Base-by-base conservation (phyloP, 2,888 invertebrate species). In the Criorhina ranunculi region DNA sequence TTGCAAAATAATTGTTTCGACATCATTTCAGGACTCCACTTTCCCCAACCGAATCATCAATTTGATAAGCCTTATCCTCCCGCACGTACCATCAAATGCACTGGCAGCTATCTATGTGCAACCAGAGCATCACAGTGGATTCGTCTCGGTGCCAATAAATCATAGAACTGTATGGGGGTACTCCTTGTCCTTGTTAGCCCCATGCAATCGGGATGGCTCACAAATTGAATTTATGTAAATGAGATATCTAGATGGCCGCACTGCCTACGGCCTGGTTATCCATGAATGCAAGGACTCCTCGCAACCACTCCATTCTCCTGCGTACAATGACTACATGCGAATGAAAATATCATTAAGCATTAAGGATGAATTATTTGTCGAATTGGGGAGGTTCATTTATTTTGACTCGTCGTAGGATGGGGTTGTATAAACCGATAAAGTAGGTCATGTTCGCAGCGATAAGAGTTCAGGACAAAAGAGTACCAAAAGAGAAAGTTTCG, bases 361-460 rank as follows among this genome's bases (percentile, higher is more conserved):
- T 89, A 87, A 88, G 87, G 86, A 88, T 88, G 88, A 90, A 88
- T 87, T 88, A 89, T 89, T 87, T 31, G 55, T 42, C 62, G 37
- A 44, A 55, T 70, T 33, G 9, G 66, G 46, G n/a, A 17, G 33
- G n/a, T 77, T 60, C 60, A 60, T 69, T 69, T 59, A 35, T 69
- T 9, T 53, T 35, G 29, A 42, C 70, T 29, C 19, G 15, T 35
- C 17, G 40, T n/a, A 40, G 49, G 60, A 40, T 51, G 37, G 40
- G 51, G n/a, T n/a, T 62, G 51, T 33, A 19, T 33, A 19, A 35
- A 42, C n/a, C 15, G 29, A 31, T n/a, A 29, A 72, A 57, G 55
- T 72, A 46, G 78, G 70, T 70, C 78, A 72, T 77, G 69, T 67
- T 59, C 33, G 66, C 53, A 62, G 17, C 31, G 62, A 62, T 49